A percentile compares a stretch with the other conserved stretches of the same genome.
Conservation (phyloP, 2,113 vertebrate species). For the Dasyprocta punctata region DNA sequence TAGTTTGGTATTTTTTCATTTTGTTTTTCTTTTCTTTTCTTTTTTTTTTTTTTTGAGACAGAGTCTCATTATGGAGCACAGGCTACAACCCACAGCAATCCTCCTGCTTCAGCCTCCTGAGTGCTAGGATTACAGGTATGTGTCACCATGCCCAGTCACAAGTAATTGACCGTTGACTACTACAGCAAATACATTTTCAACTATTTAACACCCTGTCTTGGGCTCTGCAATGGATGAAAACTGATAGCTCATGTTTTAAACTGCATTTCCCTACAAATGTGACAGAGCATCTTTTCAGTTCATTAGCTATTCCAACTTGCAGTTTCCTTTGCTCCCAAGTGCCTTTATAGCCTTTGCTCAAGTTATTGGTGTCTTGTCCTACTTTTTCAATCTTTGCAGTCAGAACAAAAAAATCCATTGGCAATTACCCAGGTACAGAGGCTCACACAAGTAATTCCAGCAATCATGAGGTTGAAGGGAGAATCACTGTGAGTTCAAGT, state of each 20-base stretch:
- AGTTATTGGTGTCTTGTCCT: not conserved
- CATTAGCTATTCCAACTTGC: constrained; percentile 18
- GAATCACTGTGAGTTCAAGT: not conserved
- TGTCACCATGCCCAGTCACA: too few relatives aligned
- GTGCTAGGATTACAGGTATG: not conserved
- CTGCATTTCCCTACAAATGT: not conserved
- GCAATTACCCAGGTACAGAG: not conserved
- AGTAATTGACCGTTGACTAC: not conserved
- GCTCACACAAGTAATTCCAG: not conserved
- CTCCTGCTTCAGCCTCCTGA: not conserved
- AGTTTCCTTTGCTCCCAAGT: not conserved
- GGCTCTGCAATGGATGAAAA: constrained; percentile 26
- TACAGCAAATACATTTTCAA: not conserved
- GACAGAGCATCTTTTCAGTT: not conserved
- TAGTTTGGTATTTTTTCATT: too few relatives aligned
- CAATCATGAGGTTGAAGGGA: not conserved
- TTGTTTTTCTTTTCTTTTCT: not conserved
- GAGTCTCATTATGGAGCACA: not conserved
- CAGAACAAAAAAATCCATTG: not conserved
- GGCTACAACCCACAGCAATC: not conserved
- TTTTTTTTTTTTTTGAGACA: not conserved
- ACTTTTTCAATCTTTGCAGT: constrained; percentile 2
- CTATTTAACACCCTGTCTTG: not conserved
- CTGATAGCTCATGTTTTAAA: not conserved
- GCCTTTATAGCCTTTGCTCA: not conserved